Percentiles rank a stretch among this genome's conserved stretches.
Conservation (phyloP, 1,140 invertebrate genomes). For the Leguminivora glycinivorella region DNA sequence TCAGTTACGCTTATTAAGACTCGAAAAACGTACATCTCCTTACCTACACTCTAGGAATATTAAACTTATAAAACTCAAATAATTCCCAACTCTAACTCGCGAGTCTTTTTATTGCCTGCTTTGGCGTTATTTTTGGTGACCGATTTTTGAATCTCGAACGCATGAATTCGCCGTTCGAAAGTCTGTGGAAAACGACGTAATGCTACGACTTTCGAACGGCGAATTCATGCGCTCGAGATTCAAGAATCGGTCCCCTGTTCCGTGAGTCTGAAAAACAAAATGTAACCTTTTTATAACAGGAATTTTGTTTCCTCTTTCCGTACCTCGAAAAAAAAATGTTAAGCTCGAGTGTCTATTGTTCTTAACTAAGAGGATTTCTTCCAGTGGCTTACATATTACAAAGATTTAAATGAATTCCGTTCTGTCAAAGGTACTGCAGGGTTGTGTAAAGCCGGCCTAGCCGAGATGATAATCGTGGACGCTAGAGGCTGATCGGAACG, state of each 20-base stretch:
- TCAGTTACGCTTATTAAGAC: too few relatives aligned
- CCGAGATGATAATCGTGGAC: too few relatives aligned
- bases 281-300: background rate
- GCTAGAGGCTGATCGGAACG: too few relatives aligned
- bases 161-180: too few relatives aligned
- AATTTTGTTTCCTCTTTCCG: background rate
- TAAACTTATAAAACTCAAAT: too few relatives aligned
- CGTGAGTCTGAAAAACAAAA: background rate
- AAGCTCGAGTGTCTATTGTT: background rate
- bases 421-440: background rate
- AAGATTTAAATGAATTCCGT: background rate
- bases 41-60: too few relatives aligned
- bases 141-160: too few relatives aligned
- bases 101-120: background rate
- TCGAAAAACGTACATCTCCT: too few relatives aligned
- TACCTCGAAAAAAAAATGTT: background rate
- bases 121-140: background rate
- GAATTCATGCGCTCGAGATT: too few relatives aligned
- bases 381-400: background rate
- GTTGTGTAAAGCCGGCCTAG: background rate
- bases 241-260: too few relatives aligned
- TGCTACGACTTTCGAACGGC: too few relatives aligned
- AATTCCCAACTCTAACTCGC: background rate
- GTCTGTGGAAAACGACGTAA: too few relatives aligned
- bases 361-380: background rate